Base-by-base conservation (phyloP, 2,888 invertebrate species). In the Eristalinus aeneus region DNA sequence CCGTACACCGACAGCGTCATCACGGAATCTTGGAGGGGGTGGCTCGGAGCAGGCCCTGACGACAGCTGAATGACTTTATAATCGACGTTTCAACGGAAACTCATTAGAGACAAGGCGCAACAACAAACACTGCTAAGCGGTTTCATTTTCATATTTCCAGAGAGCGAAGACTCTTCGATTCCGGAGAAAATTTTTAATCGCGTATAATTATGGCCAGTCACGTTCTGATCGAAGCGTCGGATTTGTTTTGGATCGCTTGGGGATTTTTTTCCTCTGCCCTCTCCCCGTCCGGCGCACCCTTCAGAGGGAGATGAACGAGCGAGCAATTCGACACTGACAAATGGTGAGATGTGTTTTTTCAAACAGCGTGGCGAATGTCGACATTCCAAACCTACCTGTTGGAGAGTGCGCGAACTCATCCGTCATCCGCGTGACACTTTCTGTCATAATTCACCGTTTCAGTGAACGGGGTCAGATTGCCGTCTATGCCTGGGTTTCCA, bases 191-290 rank as follows among this genome's bases (percentile, higher is more conserved):
- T 46, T 64, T 78, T 73, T 46, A 78, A 78, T 83, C 78, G 78
- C 23, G 27, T 64, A 69, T 78, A 78, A 83, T 83, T 63, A 68
- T 73, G 56, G 78, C 64, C 58, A 58, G 83, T 83, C 83, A 83
- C 83, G 83, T 77, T 58, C 60, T 36, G 46, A n/a, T 36, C 54
- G 61, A 56, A 39, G 63, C 32, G 36, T 39, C 63, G 56, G 58
- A 58, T 76, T 75, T 36, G 6, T 10, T 63, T 39, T 67, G 46
- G 46, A 46, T 16, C 46, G 46, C 16, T 46, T 16, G 46, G 46
- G 46, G 5, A n/a, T 46, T 46, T 46, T n/a, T 1, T 46, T 9
- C 9, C 8, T 9, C 8, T 34, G 3, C 34, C 4, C 34, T 34
- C 34, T 4, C 34, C 16, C 16, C 8, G n/a, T 16, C 2, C 46